Base-by-base conservation (phyloP, 2,888 invertebrate species). In the Chromoteleia sp. region DNA sequence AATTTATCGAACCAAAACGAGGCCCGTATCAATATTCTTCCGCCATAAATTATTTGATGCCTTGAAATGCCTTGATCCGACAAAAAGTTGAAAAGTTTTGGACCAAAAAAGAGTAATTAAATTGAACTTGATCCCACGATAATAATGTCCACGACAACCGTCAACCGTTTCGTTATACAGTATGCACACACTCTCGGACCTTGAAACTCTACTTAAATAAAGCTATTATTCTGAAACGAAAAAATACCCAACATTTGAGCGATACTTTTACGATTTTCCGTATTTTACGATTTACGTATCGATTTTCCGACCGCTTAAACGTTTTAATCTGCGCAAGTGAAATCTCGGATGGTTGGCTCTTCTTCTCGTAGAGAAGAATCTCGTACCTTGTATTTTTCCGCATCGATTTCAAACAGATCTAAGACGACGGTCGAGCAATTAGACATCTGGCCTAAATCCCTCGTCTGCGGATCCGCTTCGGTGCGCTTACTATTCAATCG, bases 401-500 rank as follows among this genome's bases (percentile, higher is more conserved):
- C 17, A 19, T 17, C 17, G n/a, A 54, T 33, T 5, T 14, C 29
- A 2, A 25, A 5, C 14, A 14, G 25, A 25, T 29, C n/a, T 41
- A 33, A 59, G 61, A 63, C 43, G 56, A 56, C 30, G 50, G 19
- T 17, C 30, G 39, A 71, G 61, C 73, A 52, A 73, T 73, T 79
- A 79, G 67, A 79, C 73, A 73, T 67, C 43, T 59, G 78, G 33
- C 67, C 58, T 65, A 48, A 67, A 79, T 79, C 63, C 48, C 54
- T 30, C 8, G 59, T 21, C 61, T 56, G 58, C 21, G 25, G 58
- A 41, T 70, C 21, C 48, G 65, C 61, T 19, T 54, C 25, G n/a
- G 5, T 67, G 81, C 81, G 85, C 86, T 87, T 85, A 86, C 85
- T 83, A 81, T 87, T 86, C 88, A 86, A 88, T 89, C 85, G 86